These are phyloP conservation scores for Rhamnusium bicolor DNA, from an alignment of 2,888 invertebrate species.

Conservation along the genomic window DNA sequence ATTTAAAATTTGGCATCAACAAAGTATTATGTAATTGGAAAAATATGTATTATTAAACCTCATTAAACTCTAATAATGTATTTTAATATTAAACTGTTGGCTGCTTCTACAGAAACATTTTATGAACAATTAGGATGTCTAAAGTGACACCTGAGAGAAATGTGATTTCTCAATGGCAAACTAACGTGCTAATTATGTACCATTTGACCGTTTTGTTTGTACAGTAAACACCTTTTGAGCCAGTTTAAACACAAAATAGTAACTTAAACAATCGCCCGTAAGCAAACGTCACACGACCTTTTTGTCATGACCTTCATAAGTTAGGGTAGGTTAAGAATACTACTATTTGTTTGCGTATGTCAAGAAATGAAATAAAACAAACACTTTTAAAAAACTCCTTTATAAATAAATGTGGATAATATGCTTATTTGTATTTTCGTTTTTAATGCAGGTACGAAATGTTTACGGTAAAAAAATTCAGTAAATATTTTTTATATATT, in stretches of 20 bases:
- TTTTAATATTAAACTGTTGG: slow-evolving; percentile 9
- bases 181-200: slow-evolving; percentile 63
- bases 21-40: slow-evolving; percentile 5
- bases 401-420: not conserved
- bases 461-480: not conserved
- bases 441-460: not conserved
- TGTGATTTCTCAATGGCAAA: slow-evolving; percentile 52
- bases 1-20: slow-evolving; percentile 18
- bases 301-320: slow-evolving; percentile 23
- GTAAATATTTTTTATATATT: not conserved
- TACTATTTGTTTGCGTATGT: slow-evolving; percentile 35
- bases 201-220: slow-evolving; percentile 67
- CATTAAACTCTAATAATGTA: slow-evolving; percentile 17
- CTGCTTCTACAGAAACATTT: slow-evolving; percentile 20
- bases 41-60: slow-evolving; percentile 13
- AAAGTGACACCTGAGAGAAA: slow-evolving; percentile 33
- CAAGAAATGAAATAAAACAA: slow-evolving; percentile 30
- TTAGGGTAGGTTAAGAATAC: slow-evolving; percentile 37
- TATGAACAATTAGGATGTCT: slow-evolving; percentile 28
- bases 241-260: slow-evolving; percentile 65
- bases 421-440: not conserved
- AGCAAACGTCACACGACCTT: slow-evolving; percentile 27
- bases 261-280: slow-evolving; percentile 35
- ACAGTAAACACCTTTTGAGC: slow-evolving; percentile 68
- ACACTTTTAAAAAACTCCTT: slow-evolving; percentile 14